These are phyloP conservation scores for Ceratosolen fusciceps DNA, from an alignment of 1,140 invertebrate genomes.

Conservation along the genomic window DNA sequence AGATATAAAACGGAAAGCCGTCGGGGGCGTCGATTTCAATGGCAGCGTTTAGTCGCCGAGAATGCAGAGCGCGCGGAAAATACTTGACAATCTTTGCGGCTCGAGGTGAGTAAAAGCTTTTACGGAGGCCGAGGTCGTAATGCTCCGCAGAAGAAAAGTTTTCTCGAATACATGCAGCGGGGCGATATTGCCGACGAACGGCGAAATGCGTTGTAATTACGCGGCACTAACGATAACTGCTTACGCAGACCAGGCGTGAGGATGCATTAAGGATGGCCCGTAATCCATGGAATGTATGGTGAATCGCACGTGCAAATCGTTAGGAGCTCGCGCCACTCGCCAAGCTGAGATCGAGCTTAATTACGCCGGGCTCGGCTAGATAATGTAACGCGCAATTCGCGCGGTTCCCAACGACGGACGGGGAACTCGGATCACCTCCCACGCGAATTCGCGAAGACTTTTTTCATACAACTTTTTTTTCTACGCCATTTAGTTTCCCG, in stretches of 20 bases:
- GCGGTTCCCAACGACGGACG: conserved; percentile 9
- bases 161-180: not conserved
- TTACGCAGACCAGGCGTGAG: not conserved
- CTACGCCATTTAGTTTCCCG: not conserved
- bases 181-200: not conserved
- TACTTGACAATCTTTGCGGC: not conserved
- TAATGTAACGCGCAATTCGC: conserved; percentile 23
- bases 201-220: not conserved
- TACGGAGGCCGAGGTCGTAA: not conserved
- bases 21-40: not conserved
- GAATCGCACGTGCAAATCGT: too few species aligned
- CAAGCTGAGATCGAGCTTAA: conserved; percentile 18
- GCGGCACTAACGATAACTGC: not conserved
- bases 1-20: not conserved
- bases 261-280: not conserved
- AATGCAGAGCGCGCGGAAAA: not conserved
- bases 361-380: conserved; percentile 20
- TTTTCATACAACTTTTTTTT: too few species aligned
- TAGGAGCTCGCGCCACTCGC: not conserved
- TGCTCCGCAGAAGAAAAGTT: not conserved
- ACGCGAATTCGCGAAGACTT: not conserved
- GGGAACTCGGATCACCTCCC: not conserved
- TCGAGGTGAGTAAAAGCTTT: not conserved
- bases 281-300: not conserved
- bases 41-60: not conserved